A percentile compares a stretch with the other conserved stretches of the same genome.
These are phyloP conservation scores for Maconellicoccus hirsutus DNA, from an alignment of 1,140 invertebrate species.

Conservation along the genomic window DNA sequence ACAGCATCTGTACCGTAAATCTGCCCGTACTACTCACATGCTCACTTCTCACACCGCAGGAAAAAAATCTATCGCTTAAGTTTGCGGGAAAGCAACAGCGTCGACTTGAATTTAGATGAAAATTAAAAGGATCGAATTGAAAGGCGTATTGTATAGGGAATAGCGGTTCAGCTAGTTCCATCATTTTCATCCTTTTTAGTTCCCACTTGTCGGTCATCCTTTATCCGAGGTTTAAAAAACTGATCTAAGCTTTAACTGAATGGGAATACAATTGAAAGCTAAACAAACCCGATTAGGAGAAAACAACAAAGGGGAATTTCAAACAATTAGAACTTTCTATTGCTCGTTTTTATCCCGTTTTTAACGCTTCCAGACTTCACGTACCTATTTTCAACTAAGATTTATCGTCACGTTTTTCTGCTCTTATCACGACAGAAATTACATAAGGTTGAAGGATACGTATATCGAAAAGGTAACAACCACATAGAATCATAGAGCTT, in stretches of 20 bases:
- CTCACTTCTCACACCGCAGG: no score
- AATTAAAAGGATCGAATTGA: not conserved
- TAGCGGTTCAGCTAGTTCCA: slow-evolving; percentile 4
- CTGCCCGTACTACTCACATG: no score
- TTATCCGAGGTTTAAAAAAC: slow-evolving; percentile 8
- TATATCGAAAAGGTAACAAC: no score
- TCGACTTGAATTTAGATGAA: slow-evolving; percentile 1
- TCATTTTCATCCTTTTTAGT: slow-evolving; percentile 16
- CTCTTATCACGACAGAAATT: no score
- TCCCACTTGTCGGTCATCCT: not conserved
- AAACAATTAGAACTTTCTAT: slow-evolving; percentile 14
- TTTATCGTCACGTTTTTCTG: no score
- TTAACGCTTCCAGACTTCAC: not conserved
- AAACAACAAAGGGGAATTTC: slow-evolving; percentile 13
- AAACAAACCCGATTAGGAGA: slow-evolving; percentile 11
- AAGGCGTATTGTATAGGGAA: slow-evolving; percentile 5
- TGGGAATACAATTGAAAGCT: slow-evolving; percentile 14
- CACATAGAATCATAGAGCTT: no score
- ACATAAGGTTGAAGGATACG: no score
- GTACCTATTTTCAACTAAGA: no score
- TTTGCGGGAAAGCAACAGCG: not conserved
- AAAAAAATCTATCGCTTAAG: not conserved
- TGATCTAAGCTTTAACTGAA: slow-evolving; percentile 16
- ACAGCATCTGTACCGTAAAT: no score
- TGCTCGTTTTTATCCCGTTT: not conserved